Base-by-base conservation (phyloP, 2,888 invertebrate species). In the Ochropleura plecta region DNA sequence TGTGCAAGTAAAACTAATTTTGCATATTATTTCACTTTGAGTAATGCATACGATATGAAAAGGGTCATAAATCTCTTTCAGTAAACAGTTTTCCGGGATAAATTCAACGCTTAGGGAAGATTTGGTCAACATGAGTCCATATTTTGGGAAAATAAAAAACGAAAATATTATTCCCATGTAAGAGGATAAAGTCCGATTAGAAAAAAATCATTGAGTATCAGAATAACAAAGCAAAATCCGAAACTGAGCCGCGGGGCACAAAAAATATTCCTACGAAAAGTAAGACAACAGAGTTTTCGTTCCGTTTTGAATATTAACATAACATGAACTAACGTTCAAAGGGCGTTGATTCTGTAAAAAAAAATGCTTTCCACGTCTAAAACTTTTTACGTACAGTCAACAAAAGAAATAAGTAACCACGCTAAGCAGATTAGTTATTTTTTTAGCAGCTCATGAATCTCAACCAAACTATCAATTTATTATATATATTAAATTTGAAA, bases 1-100 rank as follows among this genome's bases (percentile, higher is more conserved):
- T 93, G 89, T 79, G 85, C 90, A 78, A 90, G 94, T 94, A 90
- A 90, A 88, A 64, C 69, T 55, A 66, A 66, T 75, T 68, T 53
- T 60, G 10, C 30, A 66, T 77, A 62, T 59, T 51, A 72, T 79
- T 70, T 59, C 30, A 14, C 20, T 62, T 69, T 63, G 16, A 62
- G 18, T 74, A 60, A 55, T 53, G 57, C 40, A 79, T 48, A 49
- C 7, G 67, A 83, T 83, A 16, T 62, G 16, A 73, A 79, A 70
- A 68, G 53, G 14, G 12, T 7, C 44, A 71, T 65, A 57, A 73
- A 66, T 69, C 62, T 44, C 44, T n/a, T 65, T 16, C 30, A 67
- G 49, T 16, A 59, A 40, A 9, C 30, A 53, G 53, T 44, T 46
- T 72, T 48, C 46, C 46, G 18, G 49, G 46, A 64, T 69, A 57